Evolutionary conservation across 2,113 vertebrate genomes (phyloP).

Genomic region (Gallinago paraguaiae): DNA sequence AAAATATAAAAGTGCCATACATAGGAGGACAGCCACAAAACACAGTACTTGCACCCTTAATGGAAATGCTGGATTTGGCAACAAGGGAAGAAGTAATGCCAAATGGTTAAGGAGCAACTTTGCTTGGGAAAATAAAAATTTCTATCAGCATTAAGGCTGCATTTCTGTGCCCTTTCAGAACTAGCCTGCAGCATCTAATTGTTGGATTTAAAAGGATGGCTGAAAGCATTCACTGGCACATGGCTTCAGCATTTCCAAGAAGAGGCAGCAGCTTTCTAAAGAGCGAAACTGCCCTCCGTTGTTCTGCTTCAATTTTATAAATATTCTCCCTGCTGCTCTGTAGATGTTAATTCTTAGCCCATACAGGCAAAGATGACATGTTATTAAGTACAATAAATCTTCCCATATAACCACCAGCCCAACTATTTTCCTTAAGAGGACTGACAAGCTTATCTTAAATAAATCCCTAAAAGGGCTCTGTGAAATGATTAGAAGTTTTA

Average conservation of each 20-base stretch:
- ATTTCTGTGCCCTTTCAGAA: conserved; percentile 6
- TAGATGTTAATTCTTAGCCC: conserved; percentile 9
- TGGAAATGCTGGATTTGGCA: not conserved
- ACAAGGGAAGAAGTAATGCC: not conserved
- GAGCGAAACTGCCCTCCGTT: not conserved
- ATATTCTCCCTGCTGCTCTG: not conserved
- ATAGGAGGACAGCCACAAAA: not conserved
- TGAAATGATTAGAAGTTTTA: conserved; percentile 41
- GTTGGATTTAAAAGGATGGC: not conserved
- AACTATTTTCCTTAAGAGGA: conserved; percentile 14
- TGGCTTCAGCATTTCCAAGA: not conserved
- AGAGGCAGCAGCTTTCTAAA: not conserved
- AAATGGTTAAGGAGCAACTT: not conserved
- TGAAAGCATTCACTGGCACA: not conserved
- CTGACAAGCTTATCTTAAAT: conserved; percentile 33
- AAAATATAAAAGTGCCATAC: not conserved
- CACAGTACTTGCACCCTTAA: not conserved
- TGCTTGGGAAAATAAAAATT: not conserved
- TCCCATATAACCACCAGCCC: not conserved
- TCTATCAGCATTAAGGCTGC: not conserved
- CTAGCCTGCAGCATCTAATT: not conserved
- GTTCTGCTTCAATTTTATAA: not conserved
- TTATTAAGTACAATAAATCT: conserved; percentile 32
- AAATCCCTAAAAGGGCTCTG: conserved; percentile 22
- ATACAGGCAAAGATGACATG: not conserved